Conservation (phyloP, 2,797 vertebrate genomes). For the Rhinatrema bivittatum region DNA sequence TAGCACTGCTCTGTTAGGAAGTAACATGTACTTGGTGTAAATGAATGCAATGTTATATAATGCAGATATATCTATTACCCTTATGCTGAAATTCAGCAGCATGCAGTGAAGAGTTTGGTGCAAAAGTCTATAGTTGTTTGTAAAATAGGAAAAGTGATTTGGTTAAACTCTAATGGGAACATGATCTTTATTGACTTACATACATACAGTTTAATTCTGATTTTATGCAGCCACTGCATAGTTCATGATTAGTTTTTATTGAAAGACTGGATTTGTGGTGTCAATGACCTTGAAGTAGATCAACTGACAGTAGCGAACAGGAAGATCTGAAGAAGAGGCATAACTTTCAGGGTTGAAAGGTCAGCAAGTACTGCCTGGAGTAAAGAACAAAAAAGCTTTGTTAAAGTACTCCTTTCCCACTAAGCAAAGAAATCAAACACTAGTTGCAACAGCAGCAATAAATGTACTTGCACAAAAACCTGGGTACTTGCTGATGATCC, state of each 20-base stretch:
- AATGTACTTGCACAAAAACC: too few species aligned
- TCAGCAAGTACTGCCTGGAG: constrained; percentile 95
- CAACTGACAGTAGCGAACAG: constrained; percentile 83
- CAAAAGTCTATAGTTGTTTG: constrained; percentile 15
- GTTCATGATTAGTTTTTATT: constrained; percentile 39
- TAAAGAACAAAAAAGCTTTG: constrained; percentile 23
- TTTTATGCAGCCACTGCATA: constrained; percentile 57
- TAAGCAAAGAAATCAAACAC: too few species aligned
- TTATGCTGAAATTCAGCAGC: constrained; percentile 29
- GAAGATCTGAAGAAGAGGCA: constrained; percentile 97
- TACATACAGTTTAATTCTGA: constrained; percentile 43
- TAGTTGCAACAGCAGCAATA: too few species aligned
- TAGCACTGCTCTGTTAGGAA: too few species aligned
- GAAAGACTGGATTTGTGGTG: constrained; percentile 31
- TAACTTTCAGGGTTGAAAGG: constrained; percentile 95
- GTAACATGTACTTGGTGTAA: too few species aligned
- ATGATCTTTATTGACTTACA: constrained; percentile 36
- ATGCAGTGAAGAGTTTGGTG: constrained; percentile 26
- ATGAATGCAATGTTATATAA: constrained; percentile 1
- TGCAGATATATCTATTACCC: constrained; percentile 16
- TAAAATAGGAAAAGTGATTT: constrained; percentile 31
- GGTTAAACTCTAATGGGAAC: constrained; percentile 22
- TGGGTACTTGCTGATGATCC: too few species aligned
- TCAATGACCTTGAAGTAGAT: constrained; percentile 36
- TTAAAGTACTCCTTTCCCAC: too few species aligned